Percentiles rank a stretch among this genome's conserved stretches.
Evolutionary conservation across 2,797 vertebrate species (phyloP).

Genomic region (Anabacerthia variegaticeps): DNA sequence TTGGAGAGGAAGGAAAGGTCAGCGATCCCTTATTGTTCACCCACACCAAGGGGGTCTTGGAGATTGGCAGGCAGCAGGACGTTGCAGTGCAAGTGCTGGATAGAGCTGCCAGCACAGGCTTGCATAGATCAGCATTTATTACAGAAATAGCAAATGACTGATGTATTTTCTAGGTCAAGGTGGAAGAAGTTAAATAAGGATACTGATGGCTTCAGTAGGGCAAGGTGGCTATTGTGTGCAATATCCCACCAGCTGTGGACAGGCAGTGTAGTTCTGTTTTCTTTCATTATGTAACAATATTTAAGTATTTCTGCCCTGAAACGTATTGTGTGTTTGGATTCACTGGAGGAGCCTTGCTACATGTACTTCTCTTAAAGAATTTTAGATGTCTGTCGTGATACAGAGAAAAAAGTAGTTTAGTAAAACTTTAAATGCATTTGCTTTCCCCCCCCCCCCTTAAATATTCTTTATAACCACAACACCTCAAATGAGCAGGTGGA

Average conservation of each 20-base stretch:
- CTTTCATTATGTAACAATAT: not conserved
- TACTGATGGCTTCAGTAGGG: not conserved
- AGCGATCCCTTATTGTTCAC: constrained; percentile 30
- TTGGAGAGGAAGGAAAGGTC: constrained; percentile 41
- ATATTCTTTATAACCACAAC: not conserved
- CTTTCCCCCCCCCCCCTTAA: not conserved
- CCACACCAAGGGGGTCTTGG: constrained; percentile 2
- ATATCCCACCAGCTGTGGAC: not conserved
- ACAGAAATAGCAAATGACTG: constrained; percentile 43
- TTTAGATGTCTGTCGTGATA: not conserved
- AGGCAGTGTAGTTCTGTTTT: not conserved
- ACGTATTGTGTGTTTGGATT: not conserved
- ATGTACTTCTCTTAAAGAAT: not conserved
- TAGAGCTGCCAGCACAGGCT: not conserved
- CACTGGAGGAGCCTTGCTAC: not conserved
- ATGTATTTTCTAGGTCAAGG: constrained; percentile 59
- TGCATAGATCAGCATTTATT: constrained; percentile 65
- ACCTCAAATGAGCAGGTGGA: not conserved
- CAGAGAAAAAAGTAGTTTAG: not conserved
- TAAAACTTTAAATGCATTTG: not conserved
- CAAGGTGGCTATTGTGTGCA: not conserved
- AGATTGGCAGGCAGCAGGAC: constrained; percentile 39
- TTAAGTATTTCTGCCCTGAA: not conserved
- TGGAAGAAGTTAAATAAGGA: constrained; percentile 31
- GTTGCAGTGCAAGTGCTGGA: not conserved